Evolutionary conservation across 2,113 vertebrate genomes (phyloP).

Genomic region (Henicopernis longicauda): DNA sequence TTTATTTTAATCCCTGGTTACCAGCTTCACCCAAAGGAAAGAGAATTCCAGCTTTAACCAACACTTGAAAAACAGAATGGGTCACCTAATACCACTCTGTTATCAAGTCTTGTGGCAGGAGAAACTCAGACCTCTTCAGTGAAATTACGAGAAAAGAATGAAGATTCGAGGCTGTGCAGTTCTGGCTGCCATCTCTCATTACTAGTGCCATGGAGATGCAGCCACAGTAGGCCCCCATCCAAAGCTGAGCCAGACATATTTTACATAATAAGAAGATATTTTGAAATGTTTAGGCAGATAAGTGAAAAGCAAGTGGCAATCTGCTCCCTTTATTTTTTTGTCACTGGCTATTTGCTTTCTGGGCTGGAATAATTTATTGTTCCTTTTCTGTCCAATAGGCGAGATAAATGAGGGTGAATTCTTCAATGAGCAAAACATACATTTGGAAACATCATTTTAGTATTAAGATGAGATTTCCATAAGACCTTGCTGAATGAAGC

Average conservation of each 20-base stretch:
- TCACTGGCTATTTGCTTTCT: conserved; percentile 27
- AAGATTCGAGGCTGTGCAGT: background rate
- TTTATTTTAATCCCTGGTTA: background rate
- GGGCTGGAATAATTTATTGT: conserved; percentile 44
- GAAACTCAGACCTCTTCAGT: background rate
- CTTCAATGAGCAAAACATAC: conserved; percentile 35
- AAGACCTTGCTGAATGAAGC: conserved; percentile 51
- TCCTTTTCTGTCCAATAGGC: conserved; percentile 23
- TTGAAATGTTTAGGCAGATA: background rate
- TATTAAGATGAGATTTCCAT: conserved; percentile 67
- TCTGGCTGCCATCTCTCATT: background rate
- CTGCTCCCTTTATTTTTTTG: background rate
- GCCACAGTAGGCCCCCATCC: background rate
- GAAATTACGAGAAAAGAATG: background rate
- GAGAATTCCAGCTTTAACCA: background rate
- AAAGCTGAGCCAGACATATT: background rate
- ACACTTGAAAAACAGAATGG: background rate
- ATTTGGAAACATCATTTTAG: conserved; percentile 59
- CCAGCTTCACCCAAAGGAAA: background rate
- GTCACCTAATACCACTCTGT: background rate
- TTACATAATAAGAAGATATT: background rate
- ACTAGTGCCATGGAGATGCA: background rate
- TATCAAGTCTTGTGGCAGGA: background rate
- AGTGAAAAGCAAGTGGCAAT: conserved; percentile 30
- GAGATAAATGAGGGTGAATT: conserved; percentile 49